Evolutionary conservation across 2,113 vertebrate species (phyloP).

Genomic region (Notarius lentiginosus): DNA sequence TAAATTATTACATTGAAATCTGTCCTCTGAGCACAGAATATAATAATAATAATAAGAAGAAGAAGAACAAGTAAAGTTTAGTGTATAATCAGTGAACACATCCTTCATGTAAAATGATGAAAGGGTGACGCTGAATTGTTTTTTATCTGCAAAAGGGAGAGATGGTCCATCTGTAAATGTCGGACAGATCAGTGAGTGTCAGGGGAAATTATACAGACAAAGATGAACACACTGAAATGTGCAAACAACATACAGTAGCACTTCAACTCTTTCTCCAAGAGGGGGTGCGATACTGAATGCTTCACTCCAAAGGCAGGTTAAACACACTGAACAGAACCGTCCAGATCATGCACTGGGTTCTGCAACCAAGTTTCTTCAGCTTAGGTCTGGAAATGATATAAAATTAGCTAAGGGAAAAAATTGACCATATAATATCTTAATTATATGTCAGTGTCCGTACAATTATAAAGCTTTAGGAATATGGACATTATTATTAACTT

Average conservation of each 20-base stretch:
- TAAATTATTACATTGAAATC: neutral
- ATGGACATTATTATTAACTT: neutral
- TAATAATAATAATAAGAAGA: neutral
- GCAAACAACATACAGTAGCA: constrained; percentile 19
- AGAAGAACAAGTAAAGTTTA: too few relatives aligned
- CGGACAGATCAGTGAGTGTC: constrained; percentile 30
- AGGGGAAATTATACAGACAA: constrained; percentile 21
- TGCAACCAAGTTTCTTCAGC: neutral
- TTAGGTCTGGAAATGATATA: constrained; percentile 1
- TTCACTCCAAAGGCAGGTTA: constrained; percentile 12
- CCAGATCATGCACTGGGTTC: neutral
- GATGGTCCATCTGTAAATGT: constrained; percentile 30
- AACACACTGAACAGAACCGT: neutral
- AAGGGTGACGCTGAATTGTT: neutral
- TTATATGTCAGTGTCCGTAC: neutral
- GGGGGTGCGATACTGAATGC: constrained; percentile 17
- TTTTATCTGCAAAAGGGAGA: neutral
- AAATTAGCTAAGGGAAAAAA: neutral
- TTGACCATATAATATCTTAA: neutral
- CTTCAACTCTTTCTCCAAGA: constrained; percentile 26
- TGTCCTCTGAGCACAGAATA: neutral
- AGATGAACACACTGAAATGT: constrained; percentile 35
- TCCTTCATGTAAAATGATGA: neutral
- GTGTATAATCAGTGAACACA: neutral
- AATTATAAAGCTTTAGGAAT: neutral